Percentiles rank a stretch among this genome's conserved stretches.
Conservation (phyloP, 2,888 invertebrate genomes). For the Parapristionchus giblindavisi region DNA sequence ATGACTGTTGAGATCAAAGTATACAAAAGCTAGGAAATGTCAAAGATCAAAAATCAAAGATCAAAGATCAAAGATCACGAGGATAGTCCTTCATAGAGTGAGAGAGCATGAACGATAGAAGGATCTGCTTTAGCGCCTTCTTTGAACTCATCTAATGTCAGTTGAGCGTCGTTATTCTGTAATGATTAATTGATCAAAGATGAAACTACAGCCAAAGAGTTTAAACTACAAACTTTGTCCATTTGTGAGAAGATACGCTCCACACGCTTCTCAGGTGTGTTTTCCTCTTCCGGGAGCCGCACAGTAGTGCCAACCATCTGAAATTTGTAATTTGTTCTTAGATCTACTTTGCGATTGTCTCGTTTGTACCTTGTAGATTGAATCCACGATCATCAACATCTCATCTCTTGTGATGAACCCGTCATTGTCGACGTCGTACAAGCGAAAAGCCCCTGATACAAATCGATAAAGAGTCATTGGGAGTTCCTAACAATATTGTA, state of each 20-base stretch:
- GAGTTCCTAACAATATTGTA: neutral
- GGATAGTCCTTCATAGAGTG: slow-evolving; percentile 72
- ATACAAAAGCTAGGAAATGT: too few relatives aligned
- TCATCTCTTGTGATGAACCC: slow-evolving; percentile 93
- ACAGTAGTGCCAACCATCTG: slow-evolving; percentile 86
- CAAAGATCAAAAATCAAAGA: too few relatives aligned
- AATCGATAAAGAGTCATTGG: too few relatives aligned
- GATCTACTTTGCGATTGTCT: neutral
- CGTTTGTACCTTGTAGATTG: slow-evolving; percentile 87
- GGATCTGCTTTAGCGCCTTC: slow-evolving; percentile 98
- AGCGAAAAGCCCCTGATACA: slow-evolving; percentile 93
- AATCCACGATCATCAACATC: slow-evolving; percentile 96
- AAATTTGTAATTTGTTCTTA: slow-evolving; percentile 70
- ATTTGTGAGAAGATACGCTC: slow-evolving; percentile 98
- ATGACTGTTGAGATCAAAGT: too few relatives aligned
- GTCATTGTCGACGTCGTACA: slow-evolving; percentile 94
- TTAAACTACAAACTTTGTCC: slow-evolving; percentile 78
- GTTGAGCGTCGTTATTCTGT: slow-evolving; percentile 90
- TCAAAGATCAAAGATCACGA: too few relatives aligned
- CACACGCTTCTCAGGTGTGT: slow-evolving; percentile 82
- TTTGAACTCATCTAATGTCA: slow-evolving; percentile 93
- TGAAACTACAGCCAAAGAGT: neutral
- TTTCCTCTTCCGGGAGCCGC: slow-evolving; percentile 68
- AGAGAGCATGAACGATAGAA: slow-evolving; percentile 92
- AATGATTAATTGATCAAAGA: slow-evolving; percentile 39